These are phyloP conservation scores for Encarsia formosa DNA, from an alignment of 2,888 invertebrate genomes.

Conservation along the genomic window DNA sequence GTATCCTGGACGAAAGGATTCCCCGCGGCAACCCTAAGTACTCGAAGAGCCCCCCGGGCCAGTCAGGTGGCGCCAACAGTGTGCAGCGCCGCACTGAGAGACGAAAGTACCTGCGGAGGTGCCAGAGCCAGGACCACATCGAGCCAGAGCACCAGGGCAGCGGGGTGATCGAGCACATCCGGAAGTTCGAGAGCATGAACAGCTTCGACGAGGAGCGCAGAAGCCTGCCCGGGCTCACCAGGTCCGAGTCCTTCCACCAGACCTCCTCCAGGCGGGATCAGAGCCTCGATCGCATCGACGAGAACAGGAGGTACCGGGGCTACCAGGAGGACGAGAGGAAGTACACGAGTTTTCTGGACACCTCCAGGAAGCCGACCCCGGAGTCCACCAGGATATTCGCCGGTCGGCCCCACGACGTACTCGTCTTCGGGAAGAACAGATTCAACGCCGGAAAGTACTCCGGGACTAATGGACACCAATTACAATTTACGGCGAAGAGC, in stretches of 20 bases:
- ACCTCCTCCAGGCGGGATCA: constrained; percentile 4
- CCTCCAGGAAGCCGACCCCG: not conserved
- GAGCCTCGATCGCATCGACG: not conserved
- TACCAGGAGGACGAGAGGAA: constrained; percentile 11
- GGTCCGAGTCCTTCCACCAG: constrained; percentile 49
- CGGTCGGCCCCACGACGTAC: constrained; percentile 43
- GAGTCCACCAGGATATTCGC: constrained; percentile 32
- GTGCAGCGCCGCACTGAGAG: constrained; percentile 24
- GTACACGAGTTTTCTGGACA: constrained; percentile 22
- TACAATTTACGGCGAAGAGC: constrained; percentile 20
- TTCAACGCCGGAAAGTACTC: constrained; percentile 49
- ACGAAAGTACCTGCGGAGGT: constrained; percentile 39
- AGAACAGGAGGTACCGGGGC: not conserved
- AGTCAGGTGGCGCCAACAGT: constrained; percentile 22
- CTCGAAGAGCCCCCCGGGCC: constrained; percentile 12
- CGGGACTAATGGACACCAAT: constrained; percentile 35
- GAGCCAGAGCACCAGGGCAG: constrained; percentile 37
- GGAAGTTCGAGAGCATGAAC: constrained; percentile 47
- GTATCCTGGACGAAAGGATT: constrained; percentile 17
- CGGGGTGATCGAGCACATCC: constrained; percentile 40
- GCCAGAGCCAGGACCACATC: constrained; percentile 44
- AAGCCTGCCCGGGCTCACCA: constrained; percentile 33
- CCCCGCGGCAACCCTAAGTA: not conserved
- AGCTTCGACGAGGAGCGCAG: constrained; percentile 41
- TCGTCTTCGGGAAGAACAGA: constrained; percentile 44